Evolutionary conservation across 1,140 invertebrate species (phyloP).

Genomic region (Caenorhabditis remanei): DNA sequence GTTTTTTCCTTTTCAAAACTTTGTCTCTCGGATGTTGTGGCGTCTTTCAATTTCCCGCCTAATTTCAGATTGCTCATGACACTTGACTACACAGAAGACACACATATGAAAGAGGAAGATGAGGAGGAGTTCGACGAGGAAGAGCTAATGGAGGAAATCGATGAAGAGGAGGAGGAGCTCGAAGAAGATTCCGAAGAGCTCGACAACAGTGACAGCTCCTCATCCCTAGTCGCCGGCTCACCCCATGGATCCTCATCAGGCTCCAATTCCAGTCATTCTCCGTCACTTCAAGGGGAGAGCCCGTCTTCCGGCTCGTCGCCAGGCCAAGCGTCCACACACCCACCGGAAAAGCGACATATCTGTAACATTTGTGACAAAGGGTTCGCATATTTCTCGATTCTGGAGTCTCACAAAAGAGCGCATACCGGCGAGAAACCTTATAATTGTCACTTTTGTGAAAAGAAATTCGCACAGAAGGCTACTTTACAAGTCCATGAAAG

Average conservation of each 20-base stretch:
- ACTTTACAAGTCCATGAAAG: slow-evolving; percentile 84
- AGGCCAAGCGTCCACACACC: slow-evolving; percentile 16
- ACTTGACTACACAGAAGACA: slow-evolving; percentile 11
- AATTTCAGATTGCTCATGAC: slow-evolving; percentile 10
- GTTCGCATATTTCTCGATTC: slow-evolving; percentile 78
- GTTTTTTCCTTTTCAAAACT: no score
- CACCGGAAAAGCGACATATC: slow-evolving; percentile 75
- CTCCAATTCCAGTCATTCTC: slow-evolving; percentile 54
- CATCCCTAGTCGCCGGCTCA: slow-evolving; percentile 26
- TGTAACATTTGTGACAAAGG: slow-evolving; percentile 77
- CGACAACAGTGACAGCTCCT: slow-evolving; percentile 51
- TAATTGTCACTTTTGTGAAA: slow-evolving; percentile 81
- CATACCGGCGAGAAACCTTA: slow-evolving; percentile 80
- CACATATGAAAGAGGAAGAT: slow-evolving; percentile 30
- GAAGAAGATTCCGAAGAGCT: slow-evolving; percentile 31
- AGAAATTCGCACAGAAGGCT: slow-evolving; percentile 81
- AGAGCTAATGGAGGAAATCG: slow-evolving; percentile 1
- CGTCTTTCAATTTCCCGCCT: no score
- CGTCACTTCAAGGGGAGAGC: slow-evolving; percentile 7
- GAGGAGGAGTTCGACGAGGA: slow-evolving; percentile 47
- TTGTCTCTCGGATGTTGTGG: no score
- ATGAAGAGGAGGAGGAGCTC: slow-evolving; percentile 31
- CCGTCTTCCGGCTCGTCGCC: slow-evolving; percentile 25
- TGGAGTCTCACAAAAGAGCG: slow-evolving; percentile 78
- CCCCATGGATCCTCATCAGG: slow-evolving; percentile 46